A percentile compares a stretch with the other conserved stretches of the same genome.
Conservation (phyloP, 2,888 invertebrate species). For the Emmelina monodactyla region DNA sequence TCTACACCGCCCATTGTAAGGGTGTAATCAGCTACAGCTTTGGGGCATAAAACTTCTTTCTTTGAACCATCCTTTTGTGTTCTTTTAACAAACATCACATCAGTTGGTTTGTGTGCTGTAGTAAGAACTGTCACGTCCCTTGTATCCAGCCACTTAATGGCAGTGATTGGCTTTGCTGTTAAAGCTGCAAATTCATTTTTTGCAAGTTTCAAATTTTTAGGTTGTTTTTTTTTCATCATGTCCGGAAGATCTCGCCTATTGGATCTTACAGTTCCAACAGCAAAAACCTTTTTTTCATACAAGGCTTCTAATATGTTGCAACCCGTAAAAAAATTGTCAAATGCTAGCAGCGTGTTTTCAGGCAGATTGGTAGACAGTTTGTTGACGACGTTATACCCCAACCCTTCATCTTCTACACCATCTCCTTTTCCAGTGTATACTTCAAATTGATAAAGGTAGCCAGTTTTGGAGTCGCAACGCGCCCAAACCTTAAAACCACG, state of each 20-base stretch:
- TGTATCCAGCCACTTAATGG: conserved; percentile 22
- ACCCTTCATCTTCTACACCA: conserved; percentile 15
- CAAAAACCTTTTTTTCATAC: conserved; percentile 15
- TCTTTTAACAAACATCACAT: conserved; percentile 18
- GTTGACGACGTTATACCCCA: conserved; percentile 18
- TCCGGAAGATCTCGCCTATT: conserved; percentile 17
- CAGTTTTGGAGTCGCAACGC: conserved; percentile 8
- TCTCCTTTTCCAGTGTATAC: conserved; percentile 17
- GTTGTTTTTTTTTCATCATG: conserved; percentile 15
- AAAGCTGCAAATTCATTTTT: conserved; percentile 21
- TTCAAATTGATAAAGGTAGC: conserved; percentile 15
- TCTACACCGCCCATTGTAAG: conserved; percentile 26
- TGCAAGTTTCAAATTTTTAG: conserved; percentile 18
- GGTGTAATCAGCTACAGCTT: conserved; percentile 23
- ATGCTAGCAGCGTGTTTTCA: conserved; percentile 20
- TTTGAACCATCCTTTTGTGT: conserved; percentile 25
- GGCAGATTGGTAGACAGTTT: conserved; percentile 17
- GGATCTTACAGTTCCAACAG: conserved; percentile 17
- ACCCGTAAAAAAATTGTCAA: conserved; percentile 24
- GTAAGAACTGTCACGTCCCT: conserved; percentile 18
- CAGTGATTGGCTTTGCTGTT: conserved; percentile 19
- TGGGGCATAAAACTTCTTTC: conserved; percentile 21
- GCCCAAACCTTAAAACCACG: conserved; percentile 8
- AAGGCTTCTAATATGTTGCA: conserved; percentile 15
- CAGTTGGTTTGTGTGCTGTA: conserved; percentile 19